Base-by-base conservation (phyloP, 2,113 vertebrate genomes). In the Chauna torquata region DNA sequence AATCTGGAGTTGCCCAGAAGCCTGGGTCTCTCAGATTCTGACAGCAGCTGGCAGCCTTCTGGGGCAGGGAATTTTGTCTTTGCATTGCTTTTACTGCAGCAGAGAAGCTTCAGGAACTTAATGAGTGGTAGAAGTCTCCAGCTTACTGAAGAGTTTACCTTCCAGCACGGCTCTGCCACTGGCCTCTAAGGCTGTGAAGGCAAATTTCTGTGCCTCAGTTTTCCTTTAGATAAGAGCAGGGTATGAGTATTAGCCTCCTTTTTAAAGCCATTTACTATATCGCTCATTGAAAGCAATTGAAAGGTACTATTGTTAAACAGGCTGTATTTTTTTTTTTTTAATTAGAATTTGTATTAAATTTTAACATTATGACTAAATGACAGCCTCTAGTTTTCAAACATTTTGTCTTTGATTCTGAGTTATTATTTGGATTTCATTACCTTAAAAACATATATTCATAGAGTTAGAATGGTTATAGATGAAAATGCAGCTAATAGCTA, bases 81-180 rank as follows among this genome's bases (percentile, higher is more conserved):
- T 18, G 1, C 0, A 0, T 11, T 22, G 11, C 25, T 16, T 57
- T 82, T 59, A 36, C 34, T 64, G 44, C 24, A 50, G 5, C 0
- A 0, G 38, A 81, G 45, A 49, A 92, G 14, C 65, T 75, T 50
- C 61, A 40, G 69, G 55, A 76, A 4, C 23, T 12, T 16, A 6
- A 7, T 0, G 13, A 34, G 0, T 2, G 2, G 3, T 27, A 69
- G 34, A 59, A 23, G 10, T 16, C 32, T 30, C 22, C 28, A 27
- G 1, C 7, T 30, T 10, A 19, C 19, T 20, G 59, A 32, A 13
- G 17, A 22, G 19, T 36, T 88, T 58, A 4, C 2, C 16, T 50
- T n/a, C 42, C 74, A 50, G 4, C 22, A 3, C 0, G 0, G 10
- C 1, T 59, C 14, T 57, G 61, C 16, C 15, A 16, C 45, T 44